Evolutionary conservation across 2,113 vertebrate genomes (phyloP), one percentile per base, ranked within the genome.

Genomic region (Hemichromis elongatus): DNA sequence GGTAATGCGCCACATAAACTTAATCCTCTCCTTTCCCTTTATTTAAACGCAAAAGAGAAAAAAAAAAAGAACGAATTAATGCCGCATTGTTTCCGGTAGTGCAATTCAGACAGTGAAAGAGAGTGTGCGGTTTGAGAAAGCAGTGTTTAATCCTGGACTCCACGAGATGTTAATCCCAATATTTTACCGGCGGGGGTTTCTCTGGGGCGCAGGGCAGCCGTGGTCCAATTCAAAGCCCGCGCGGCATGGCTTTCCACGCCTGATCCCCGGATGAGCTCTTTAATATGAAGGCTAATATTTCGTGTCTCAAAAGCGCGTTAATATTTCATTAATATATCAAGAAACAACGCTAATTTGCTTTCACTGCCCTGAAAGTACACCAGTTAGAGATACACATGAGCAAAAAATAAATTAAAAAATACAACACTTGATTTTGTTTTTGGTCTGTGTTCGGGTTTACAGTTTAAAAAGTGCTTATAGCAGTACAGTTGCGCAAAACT

Each of bases 141-240:
- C 90, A 77, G 86, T 77, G 82, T 88, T 94, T 94, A 96, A 96
- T 96, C 95, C 95, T 63, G 82, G 94, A 94, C 93, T 95, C 95
- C 94, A 93, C 94, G 90, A 95, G 86, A 94, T 91, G 91, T 88
- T 96, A 96, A 96, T 96, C 95, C 93, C 93, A 94, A 92, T 93
- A 94, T 95, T 96, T 94, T 84, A 92, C 91, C 92, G 80, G 92
- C 87, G 91, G 94, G 91, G 87, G 92, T 89, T 95, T 95, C 90
- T 94, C 81, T 88, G 86, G 89, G 91, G 87, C 91, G 85, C 88
- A 90, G 92, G 89, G 90, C 90, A 87, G 88, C 84, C 75, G 84
- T 84, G 86, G 90, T 75, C 87, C 83, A 82, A 92, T 93, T 95
- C 91, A 94, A 83, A 90, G 82, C 82, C 80, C 86, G 33, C 88